Evolutionary conservation across 2,113 vertebrate species (phyloP).

Genomic region (Eublepharis macularius): DNA sequence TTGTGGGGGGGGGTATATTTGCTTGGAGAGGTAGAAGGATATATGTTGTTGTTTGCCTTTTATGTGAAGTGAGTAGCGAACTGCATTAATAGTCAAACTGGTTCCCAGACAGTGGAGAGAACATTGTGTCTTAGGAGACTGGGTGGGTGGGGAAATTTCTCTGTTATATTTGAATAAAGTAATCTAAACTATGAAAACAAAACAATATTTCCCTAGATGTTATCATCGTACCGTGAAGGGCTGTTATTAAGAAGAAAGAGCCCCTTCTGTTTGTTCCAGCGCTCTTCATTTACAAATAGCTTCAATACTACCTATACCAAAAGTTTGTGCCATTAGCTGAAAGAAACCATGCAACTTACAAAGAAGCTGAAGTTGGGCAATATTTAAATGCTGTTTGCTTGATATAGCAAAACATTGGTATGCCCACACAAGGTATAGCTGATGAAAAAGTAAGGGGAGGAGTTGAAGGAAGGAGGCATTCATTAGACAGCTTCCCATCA

Average conservation of each 20-base stretch:
- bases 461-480: neutral
- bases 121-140: slow-evolving; percentile 69
- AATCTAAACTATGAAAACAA: slow-evolving; percentile 57
- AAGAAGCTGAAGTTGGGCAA: slow-evolving; percentile 39
- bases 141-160: slow-evolving; percentile 61
- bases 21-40: slow-evolving; percentile 48
- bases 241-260: slow-evolving; percentile 34
- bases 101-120: slow-evolving; percentile 66
- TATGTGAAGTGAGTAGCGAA: slow-evolving; percentile 50
- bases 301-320: slow-evolving; percentile 55
- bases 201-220: slow-evolving; percentile 65
- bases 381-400: neutral
- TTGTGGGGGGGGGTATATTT: slow-evolving; percentile 38
- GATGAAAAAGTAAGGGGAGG: neutral
- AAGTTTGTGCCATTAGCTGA: slow-evolving; percentile 61
- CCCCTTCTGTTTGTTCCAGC: slow-evolving; percentile 49
- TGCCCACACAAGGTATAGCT: neutral
- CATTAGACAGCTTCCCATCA: no score
- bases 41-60: neutral
- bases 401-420: neutral
- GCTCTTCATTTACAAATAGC: slow-evolving; percentile 61
- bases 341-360: slow-evolving; percentile 43
- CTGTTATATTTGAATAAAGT: slow-evolving; percentile 69
- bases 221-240: slow-evolving; percentile 65
- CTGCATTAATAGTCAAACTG: slow-evolving; percentile 52